Conservation (phyloP, 2,797 vertebrate species). For the Poliocrania exsul region DNA sequence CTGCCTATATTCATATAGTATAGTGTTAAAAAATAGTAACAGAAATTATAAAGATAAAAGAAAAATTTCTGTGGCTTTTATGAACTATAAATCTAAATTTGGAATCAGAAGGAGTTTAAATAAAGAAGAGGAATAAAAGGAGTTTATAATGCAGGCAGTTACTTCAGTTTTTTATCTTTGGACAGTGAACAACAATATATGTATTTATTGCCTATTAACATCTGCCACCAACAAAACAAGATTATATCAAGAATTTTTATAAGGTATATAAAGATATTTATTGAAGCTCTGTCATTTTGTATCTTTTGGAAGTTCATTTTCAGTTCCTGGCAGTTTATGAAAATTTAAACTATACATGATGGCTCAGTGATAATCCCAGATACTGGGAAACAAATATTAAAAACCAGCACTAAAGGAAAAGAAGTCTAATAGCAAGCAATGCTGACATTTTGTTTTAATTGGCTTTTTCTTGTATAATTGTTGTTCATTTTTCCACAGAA, state of each 20-base stretch:
- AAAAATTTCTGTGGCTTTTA: background rate
- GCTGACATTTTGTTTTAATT: conserved; percentile 34
- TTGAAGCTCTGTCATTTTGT: background rate
- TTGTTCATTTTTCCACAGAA: conserved; percentile 35
- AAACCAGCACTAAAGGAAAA: conserved; percentile 25
- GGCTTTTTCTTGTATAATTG: conserved; percentile 15
- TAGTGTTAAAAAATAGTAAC: background rate
- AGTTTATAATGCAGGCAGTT: conserved; percentile 26
- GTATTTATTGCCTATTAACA: conserved; percentile 16
- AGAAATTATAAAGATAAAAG: background rate
- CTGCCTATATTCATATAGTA: background rate
- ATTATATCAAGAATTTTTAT: background rate
- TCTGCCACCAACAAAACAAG: conserved; percentile 27
- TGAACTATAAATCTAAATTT: background rate
- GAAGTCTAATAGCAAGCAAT: conserved; percentile 30
- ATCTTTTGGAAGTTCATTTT: conserved; percentile 63
- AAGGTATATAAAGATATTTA: background rate
- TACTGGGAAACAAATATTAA: conserved; percentile 45
- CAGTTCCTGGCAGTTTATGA: conserved; percentile 23
- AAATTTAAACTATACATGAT: conserved; percentile 23
- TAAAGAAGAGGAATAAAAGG: conserved; percentile 12
- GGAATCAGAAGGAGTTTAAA: background rate
- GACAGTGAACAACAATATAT: conserved; percentile 13
- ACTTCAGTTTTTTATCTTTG: conserved; percentile 30
- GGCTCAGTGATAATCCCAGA: conserved; percentile 20